Evolutionary conservation across 2,888 invertebrate genomes (phyloP).

Genomic region (Acronicta leporina): DNA sequence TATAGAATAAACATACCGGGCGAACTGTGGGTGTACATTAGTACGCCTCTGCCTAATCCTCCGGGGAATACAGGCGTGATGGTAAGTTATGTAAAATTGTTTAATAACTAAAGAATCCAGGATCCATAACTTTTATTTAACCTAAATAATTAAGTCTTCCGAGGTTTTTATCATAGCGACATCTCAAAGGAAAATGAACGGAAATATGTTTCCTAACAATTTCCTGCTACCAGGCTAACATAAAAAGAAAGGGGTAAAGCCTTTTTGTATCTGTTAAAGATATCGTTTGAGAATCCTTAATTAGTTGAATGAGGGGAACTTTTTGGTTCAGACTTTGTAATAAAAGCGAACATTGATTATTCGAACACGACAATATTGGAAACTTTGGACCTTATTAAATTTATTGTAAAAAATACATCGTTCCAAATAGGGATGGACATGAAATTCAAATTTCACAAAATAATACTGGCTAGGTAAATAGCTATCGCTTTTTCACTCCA

Average conservation of each 20-base stretch:
- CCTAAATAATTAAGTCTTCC: conserved; percentile 30
- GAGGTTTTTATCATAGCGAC: conserved; percentile 18
- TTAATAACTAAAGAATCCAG: conserved; percentile 14
- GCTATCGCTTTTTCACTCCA: too few species aligned
- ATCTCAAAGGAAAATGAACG: conserved; percentile 51
- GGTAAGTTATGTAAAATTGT: too few species aligned
- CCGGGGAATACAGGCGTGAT: too few species aligned
- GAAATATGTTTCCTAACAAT: conserved; percentile 56
- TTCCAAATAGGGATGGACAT: too few species aligned
- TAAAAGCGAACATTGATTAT: too few species aligned
- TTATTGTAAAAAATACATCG: too few species aligned
- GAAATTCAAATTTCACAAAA: too few species aligned
- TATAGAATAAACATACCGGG: too few species aligned
- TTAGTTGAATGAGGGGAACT: conserved; percentile 38
- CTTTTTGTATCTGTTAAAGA: conserved; percentile 35
- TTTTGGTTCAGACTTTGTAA: background rate
- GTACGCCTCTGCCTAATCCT: too few species aligned
- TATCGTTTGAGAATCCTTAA: conserved; percentile 37
- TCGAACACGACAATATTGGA: too few species aligned
- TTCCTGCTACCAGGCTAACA: conserved; percentile 46
- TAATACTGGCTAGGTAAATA: background rate
- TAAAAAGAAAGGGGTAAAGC: conserved; percentile 27
- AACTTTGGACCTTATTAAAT: too few species aligned
- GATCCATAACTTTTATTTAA: conserved; percentile 29
- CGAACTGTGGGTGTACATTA: too few species aligned